phyloP scores from a whole-genome alignment of 2,113 vertebrate species.

The Leptosomus discolor region DNA sequence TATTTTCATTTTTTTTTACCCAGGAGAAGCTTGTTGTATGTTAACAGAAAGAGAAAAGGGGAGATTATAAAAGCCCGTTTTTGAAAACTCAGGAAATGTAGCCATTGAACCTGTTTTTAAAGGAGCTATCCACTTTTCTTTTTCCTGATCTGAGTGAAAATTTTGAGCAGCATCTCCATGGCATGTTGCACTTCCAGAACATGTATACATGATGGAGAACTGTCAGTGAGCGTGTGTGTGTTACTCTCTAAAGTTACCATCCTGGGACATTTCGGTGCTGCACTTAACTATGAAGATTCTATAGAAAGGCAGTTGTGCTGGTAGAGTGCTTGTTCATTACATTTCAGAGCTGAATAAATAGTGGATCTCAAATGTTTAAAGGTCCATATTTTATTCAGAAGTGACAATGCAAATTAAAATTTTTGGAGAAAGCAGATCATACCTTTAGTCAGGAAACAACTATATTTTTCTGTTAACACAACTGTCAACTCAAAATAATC shows the following conservation, averaged over 20 bases:
- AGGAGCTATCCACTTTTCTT: neutral
- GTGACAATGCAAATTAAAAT: neutral
- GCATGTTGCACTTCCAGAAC: neutral
- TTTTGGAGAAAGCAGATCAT: neutral
- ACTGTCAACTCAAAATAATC: neutral
- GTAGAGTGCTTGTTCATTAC: neutral
- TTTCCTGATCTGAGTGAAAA: neutral
- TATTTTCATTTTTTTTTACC: neutral
- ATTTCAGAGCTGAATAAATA: neutral
- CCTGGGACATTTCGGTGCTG: neutral
- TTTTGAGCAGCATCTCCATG: neutral
- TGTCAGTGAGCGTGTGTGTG: neutral
- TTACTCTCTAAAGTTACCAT: neutral
- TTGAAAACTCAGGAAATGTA: neutral
- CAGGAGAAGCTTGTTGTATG: slow-evolving; percentile 38
- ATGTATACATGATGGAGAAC: neutral
- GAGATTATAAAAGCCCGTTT: neutral
- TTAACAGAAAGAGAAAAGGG: slow-evolving; percentile 41
- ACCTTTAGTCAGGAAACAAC: neutral
- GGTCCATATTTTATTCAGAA: neutral
- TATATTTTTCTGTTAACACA: neutral
- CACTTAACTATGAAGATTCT: neutral
- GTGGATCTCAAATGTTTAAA: neutral
- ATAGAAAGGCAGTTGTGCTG: neutral
- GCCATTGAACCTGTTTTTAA: neutral